Conservation (phyloP, 2,113 vertebrate genomes). For the Phylloscopus whistleri region DNA sequence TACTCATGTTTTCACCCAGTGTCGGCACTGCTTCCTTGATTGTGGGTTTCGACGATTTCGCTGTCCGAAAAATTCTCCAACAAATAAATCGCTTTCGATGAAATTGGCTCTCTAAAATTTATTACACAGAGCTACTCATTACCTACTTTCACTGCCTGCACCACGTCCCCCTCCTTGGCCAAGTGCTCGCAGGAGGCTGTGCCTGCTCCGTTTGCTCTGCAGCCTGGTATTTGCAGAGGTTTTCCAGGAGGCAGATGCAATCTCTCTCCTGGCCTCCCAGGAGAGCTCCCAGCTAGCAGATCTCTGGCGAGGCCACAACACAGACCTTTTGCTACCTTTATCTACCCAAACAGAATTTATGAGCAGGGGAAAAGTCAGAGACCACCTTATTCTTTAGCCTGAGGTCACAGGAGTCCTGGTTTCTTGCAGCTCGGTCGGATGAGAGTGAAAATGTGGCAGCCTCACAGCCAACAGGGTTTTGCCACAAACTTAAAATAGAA, state of each 20-base stretch:
- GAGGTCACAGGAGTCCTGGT: neutral
- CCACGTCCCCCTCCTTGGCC: neutral
- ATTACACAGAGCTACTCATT: neutral
- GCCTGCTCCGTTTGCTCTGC: neutral
- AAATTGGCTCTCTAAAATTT: too few relatives aligned
- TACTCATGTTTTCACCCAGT: too few relatives aligned
- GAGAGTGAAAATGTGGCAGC: neutral
- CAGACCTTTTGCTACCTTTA: constrained; percentile 7
- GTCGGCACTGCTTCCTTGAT: too few relatives aligned
- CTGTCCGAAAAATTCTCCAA: too few relatives aligned
- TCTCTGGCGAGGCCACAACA: neutral
- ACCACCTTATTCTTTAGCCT: neutral
- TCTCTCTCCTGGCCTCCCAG: neutral
- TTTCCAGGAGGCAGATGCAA: constrained; percentile 16
- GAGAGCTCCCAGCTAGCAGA: constrained; percentile 2
- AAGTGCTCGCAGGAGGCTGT: neutral
- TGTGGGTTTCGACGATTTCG: too few relatives aligned
- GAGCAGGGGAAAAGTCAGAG: neutral
- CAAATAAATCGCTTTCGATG: too few relatives aligned
- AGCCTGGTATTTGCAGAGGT: constrained; percentile 33
- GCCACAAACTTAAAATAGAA: neutral
- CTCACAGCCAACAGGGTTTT: neutral
- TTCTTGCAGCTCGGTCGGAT: neutral
- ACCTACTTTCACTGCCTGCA: neutral
- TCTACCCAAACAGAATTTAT: constrained; percentile 27